Base-by-base conservation (phyloP, 2,797 vertebrate species). In the Pantherophis alleghaniensis region DNA sequence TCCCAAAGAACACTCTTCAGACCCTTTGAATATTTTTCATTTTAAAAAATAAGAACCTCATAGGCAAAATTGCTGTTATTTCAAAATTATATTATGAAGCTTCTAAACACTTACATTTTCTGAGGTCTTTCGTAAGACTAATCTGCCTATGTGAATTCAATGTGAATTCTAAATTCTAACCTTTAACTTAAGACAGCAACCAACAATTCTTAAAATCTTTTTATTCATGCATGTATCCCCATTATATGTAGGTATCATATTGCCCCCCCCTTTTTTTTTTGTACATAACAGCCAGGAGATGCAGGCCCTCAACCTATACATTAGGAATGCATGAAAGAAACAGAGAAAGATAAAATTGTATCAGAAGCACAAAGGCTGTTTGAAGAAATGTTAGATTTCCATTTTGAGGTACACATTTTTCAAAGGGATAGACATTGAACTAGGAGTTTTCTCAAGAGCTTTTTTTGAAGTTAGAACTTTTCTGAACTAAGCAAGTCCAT, bases 231-330 rank as follows among this genome's bases (percentile, higher is more conserved):
- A 90, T 32, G 88, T 92, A 6, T 6, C 92, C 5, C 0, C 0
- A 28, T 94, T 89, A 47, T 94, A 91, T 3, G 93, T 87, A 94
- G 7, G 1, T 2, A 79, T 79, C 9, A 79, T 42, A 79, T 42
- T 79, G 20, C 18, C 18, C 20, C 2, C 53, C 18, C 18, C 20
- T 2, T 56, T 86, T 87, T 37, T 89, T n/a, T 92, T 94, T 92
- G 91, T 51, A 87, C 92, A n/a, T 79, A 1, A 2, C 14, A 42
- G 57, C 20, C 53, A 94, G 11, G 56, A 93, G 93, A 94, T 92
- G 1, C 14, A 55, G 16, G 12, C 26, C 16, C 10, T 55, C 37
- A 90, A 51, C 59, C 26, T 22, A 42, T 10, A 37, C 56, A 88
- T 2, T 69, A 59, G 7, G 7, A 90, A n/a, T 32, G 57, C 63